phyloP scores from a whole-genome alignment of 1,140 invertebrate genomes.

The Tetramorium simillimum region DNA sequence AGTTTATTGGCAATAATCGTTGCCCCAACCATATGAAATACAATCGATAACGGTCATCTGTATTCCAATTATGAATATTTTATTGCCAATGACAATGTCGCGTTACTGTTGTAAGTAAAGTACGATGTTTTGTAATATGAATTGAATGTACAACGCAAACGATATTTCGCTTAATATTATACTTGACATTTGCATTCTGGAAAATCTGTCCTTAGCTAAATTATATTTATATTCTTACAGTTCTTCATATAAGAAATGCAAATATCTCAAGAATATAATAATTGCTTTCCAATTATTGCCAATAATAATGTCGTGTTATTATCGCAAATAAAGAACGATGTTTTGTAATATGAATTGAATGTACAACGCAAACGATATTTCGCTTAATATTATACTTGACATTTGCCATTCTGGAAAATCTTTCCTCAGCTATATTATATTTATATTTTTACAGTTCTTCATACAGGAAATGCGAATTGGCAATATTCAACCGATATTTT shows the following conservation, averaged over 20 bases:
- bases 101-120: background rate
- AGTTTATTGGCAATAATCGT: slow-evolving; percentile 44
- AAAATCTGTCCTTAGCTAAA: background rate
- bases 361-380: background rate
- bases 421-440: background rate
- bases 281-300: background rate
- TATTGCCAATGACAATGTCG: background rate
- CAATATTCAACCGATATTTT: background rate
- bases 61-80: slow-evolving; percentile 45
- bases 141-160: background rate
- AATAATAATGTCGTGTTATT: background rate
- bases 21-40: background rate
- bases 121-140: slow-evolving; percentile 1
- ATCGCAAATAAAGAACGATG: background rate
- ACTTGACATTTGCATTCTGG: background rate
- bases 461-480: background rate
- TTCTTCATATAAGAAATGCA: background rate
- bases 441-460: background rate
- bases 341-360: slow-evolving; percentile 9
- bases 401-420: background rate
- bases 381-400: background rate
- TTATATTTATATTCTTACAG: background rate
- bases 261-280: no score
- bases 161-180: background rate
- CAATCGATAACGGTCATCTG: background rate